Evolutionary conservation across 2,113 vertebrate genomes (phyloP).

Genomic region (Nyctereutes procyonoides): DNA sequence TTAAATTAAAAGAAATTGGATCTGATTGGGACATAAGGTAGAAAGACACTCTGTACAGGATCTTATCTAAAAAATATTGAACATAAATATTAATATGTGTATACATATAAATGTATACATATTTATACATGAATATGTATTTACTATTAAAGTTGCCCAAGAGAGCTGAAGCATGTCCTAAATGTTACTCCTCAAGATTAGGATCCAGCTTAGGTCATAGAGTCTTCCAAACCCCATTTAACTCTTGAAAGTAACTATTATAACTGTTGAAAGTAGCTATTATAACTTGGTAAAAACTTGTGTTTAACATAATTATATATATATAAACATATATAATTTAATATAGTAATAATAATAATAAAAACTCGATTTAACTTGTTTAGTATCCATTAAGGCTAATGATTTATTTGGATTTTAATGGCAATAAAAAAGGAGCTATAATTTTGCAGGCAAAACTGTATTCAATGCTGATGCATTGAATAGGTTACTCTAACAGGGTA

Average conservation of each 20-base stretch:
- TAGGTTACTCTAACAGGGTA: not conserved
- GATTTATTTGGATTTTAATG: constrained; percentile 31
- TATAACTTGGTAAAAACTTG: not conserved
- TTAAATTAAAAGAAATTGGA: not conserved
- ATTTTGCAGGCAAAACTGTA: not conserved
- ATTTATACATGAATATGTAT: not conserved
- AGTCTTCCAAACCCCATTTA: not conserved
- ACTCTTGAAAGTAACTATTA: not conserved
- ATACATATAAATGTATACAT: not conserved
- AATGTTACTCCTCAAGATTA: not conserved
- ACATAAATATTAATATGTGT: not conserved
- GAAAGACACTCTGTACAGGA: not conserved
- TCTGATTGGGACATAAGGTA: not conserved
- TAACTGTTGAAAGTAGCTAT: not conserved
- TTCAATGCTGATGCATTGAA: not conserved
- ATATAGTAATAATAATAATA: too few species aligned
- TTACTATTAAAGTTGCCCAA: not conserved
- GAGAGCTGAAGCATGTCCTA: not conserved
- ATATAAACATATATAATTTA: too few species aligned
- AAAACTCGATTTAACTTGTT: not conserved
- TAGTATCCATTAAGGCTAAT: not conserved
- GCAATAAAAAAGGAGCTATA: not conserved
- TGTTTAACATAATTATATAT: too few species aligned
- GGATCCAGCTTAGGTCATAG: not conserved
- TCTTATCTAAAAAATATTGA: not conserved